phyloP scores from a whole-genome alignment of 2,888 invertebrate genomes.

The Erynnis tages region DNA sequence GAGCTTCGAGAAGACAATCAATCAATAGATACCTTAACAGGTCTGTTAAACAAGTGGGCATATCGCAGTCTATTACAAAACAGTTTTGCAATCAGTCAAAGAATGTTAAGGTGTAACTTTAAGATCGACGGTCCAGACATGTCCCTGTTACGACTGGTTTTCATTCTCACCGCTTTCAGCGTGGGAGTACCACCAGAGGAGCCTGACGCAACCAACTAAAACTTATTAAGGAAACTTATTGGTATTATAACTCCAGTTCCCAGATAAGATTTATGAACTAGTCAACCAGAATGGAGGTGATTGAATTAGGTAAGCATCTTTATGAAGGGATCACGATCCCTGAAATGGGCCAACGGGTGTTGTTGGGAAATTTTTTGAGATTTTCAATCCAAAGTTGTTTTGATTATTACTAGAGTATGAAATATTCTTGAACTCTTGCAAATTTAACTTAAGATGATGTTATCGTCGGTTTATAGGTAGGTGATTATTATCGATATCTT shows the following conservation, averaged over 20 bases:
- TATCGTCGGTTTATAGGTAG: too few relatives aligned
- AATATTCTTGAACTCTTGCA: too few relatives aligned
- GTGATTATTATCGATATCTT: too few relatives aligned
- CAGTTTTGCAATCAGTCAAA: conserved; percentile 20
- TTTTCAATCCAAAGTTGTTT: too few relatives aligned
- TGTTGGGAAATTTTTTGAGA: too few relatives aligned
- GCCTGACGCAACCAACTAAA: conserved; percentile 17
- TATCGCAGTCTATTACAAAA: conserved; percentile 18
- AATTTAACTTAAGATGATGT: too few relatives aligned
- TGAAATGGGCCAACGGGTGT: too few relatives aligned
- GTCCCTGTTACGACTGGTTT: conserved; percentile 42
- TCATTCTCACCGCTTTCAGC: conserved; percentile 26
- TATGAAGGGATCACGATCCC: background rate
- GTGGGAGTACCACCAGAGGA: conserved; percentile 18
- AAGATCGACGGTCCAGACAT: conserved; percentile 40
- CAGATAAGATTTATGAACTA: background rate
- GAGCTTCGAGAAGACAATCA: conserved; percentile 12
- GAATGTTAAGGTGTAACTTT: conserved; percentile 25
- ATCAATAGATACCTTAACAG: conserved; percentile 19
- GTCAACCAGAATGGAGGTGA: background rate
- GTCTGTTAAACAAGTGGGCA: conserved; percentile 14
- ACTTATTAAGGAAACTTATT: conserved; percentile 16
- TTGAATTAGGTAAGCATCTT: background rate
- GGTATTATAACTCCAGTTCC: background rate
- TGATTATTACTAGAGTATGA: too few relatives aligned